These are phyloP conservation scores for Platyura marginata DNA, from an alignment of 1,140 invertebrate genomes.

Conservation along the genomic window DNA sequence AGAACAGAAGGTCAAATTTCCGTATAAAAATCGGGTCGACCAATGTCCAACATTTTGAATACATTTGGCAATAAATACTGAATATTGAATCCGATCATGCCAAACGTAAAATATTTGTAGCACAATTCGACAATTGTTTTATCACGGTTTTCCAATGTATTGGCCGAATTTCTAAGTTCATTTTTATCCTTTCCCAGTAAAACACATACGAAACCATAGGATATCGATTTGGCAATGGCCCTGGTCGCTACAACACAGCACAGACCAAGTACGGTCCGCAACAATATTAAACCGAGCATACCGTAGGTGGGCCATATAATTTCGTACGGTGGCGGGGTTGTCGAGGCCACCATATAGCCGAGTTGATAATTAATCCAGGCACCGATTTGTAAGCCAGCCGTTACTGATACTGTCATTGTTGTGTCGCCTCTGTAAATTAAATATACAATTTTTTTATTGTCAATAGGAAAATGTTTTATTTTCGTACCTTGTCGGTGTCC, in stretches of 20 bases:
- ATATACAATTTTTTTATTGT: conserved; percentile 3
- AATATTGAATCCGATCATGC: conserved; percentile 54
- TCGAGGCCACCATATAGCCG: conserved; percentile 39
- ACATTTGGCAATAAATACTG: conserved; percentile 59
- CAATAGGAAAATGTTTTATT: conserved; percentile 1
- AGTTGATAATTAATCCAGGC: conserved; percentile 68
- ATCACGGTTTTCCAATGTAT: conserved; percentile 40
- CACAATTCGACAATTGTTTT: conserved; percentile 59
- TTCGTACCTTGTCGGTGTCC: conserved; percentile 62
- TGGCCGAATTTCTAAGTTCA: conserved; percentile 36
- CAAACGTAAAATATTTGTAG: conserved; percentile 63
- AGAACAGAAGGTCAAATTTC: conserved; percentile 26
- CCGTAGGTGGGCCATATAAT: conserved; percentile 59
- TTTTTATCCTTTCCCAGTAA: conserved; percentile 43
- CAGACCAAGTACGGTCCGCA: conserved; percentile 57
- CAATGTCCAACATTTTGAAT: conserved; percentile 55
- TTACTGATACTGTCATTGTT: conserved; percentile 61
- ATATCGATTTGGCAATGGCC: conserved; percentile 44
- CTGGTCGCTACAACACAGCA: conserved; percentile 46
- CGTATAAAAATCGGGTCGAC: conserved; percentile 64
- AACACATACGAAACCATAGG: conserved; percentile 47
- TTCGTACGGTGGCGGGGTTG: conserved; percentile 40
- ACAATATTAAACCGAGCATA: conserved; percentile 40
- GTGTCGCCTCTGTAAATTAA: conserved; percentile 69
- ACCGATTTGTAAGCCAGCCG: conserved; percentile 59